phyloP scores from a whole-genome alignment of 2,888 invertebrate species.

The Eustalomyia histrio region DNA sequence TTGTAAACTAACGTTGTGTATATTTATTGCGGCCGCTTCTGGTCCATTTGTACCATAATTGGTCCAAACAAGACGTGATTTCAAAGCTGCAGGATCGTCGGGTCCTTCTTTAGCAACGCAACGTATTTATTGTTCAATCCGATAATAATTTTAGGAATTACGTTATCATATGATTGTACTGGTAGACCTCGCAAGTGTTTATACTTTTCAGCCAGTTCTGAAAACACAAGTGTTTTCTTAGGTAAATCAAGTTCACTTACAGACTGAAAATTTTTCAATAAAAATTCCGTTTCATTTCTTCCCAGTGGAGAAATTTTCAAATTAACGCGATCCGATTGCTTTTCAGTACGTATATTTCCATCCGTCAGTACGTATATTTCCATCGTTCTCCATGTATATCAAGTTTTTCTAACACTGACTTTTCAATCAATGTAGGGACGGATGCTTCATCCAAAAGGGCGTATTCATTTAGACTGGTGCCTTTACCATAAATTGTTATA shows the following conservation, averaged over 20 bases:
- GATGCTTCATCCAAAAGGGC: constrained; percentile 58
- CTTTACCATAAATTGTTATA: constrained; percentile 18
- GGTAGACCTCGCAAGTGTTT: constrained; percentile 52
- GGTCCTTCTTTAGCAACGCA: constrained; percentile 58
- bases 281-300: neutral
- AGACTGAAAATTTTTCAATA: constrained; percentile 38
- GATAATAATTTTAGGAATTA: constrained; percentile 53
- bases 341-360: constrained; percentile 42
- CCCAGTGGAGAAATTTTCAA: constrained; percentile 29
- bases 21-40: neutral
- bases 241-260: constrained; percentile 54
- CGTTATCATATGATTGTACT: constrained; percentile 46
- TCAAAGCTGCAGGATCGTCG: constrained; percentile 45
- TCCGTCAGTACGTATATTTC: constrained; percentile 57
- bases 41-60: constrained; percentile 21
- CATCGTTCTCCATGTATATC: constrained; percentile 31
- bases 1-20: constrained; percentile 9
- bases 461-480: constrained; percentile 30
- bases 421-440: constrained; percentile 49
- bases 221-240: constrained; percentile 39
- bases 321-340: constrained; percentile 32
- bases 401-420: constrained; percentile 19
- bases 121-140: constrained; percentile 56
- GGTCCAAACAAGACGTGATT: constrained; percentile 59
- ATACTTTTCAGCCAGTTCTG: constrained; percentile 37